These are phyloP conservation scores for Nansenia antarctica DNA, from an alignment of 2,113 vertebrate species.

Conservation along the genomic window DNA sequence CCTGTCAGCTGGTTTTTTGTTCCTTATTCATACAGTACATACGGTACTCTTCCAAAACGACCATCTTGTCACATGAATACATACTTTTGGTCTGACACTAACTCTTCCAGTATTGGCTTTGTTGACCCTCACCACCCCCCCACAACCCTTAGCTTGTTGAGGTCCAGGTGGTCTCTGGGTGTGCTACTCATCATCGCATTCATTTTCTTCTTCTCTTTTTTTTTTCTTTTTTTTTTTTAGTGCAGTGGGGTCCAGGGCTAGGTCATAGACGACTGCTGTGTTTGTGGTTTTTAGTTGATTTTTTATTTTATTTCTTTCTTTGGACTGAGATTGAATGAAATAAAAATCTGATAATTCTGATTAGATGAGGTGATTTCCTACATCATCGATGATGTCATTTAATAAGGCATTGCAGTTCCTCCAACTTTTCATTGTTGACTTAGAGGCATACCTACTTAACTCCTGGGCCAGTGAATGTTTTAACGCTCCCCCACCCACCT, in stretches of 20 bases:
- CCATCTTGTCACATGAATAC: neutral
- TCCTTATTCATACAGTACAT: neutral
- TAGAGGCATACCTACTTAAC: neutral
- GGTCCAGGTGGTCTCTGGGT: slow-evolving; percentile 11
- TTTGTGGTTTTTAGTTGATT: neutral
- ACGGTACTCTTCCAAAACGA: neutral
- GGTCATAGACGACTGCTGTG: neutral
- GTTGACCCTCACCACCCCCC: neutral
- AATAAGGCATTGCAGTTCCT: neutral
- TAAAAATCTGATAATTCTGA: too few species aligned
- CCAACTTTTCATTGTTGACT: neutral
- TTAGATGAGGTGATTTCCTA: neutral
- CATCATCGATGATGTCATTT: neutral
- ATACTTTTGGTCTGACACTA: neutral
- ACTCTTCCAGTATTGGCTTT: neutral
- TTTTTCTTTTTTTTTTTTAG: too few species aligned
- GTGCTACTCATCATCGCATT: neutral
- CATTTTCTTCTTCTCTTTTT: too few species aligned
- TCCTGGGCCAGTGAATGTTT: slow-evolving; percentile 34
- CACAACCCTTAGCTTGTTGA: neutral
- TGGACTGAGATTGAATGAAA: too few species aligned
- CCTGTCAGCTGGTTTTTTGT: neutral
- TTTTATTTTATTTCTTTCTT: neutral
- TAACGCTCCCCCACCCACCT: neutral
- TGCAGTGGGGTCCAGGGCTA: neutral